phyloP scores from a whole-genome alignment of 1,140 invertebrate species.

The Heliconius hermathena region DNA sequence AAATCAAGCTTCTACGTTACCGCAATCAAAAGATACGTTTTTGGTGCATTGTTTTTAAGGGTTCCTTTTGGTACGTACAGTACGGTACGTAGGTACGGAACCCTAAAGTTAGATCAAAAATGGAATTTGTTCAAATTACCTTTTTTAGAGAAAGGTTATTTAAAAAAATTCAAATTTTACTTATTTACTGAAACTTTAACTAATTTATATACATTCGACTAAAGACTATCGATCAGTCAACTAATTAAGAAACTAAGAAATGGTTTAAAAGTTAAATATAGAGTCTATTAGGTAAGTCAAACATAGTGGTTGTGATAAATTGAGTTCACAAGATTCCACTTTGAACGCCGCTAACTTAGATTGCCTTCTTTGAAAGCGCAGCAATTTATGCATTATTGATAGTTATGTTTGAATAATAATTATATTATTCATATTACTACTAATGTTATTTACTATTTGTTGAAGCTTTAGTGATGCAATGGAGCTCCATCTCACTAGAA shows the following conservation, averaged over 20 bases:
- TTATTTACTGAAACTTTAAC: too few species aligned
- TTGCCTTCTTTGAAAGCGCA: conserved; percentile 24
- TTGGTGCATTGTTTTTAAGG: too few species aligned
- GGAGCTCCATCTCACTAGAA: too few species aligned
- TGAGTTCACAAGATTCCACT: conserved; percentile 28
- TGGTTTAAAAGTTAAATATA: conserved; percentile 21
- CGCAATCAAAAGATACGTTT: too few species aligned
- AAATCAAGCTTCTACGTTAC: too few species aligned
- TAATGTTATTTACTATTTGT: not conserved
- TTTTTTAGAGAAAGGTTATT: too few species aligned
- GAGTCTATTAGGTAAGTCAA: conserved; percentile 27
- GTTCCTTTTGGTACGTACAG: too few species aligned
- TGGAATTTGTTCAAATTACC: too few species aligned
- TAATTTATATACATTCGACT: not conserved
- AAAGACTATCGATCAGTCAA: not conserved
- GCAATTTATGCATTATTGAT: not conserved
- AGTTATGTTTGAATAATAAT: not conserved
- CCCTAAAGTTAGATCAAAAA: too few species aligned
- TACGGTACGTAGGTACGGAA: too few species aligned
- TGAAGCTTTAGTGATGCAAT: too few species aligned
- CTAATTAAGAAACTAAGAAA: conserved; percentile 15
- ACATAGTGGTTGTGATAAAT: conserved; percentile 29
- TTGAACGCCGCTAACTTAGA: conserved; percentile 29
- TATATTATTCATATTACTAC: not conserved
- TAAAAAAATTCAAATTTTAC: too few species aligned